Percentiles rank a stretch among this genome's conserved stretches.
Conservation (phyloP, 2,888 invertebrate species). For the Stenolophus ochropezus region DNA sequence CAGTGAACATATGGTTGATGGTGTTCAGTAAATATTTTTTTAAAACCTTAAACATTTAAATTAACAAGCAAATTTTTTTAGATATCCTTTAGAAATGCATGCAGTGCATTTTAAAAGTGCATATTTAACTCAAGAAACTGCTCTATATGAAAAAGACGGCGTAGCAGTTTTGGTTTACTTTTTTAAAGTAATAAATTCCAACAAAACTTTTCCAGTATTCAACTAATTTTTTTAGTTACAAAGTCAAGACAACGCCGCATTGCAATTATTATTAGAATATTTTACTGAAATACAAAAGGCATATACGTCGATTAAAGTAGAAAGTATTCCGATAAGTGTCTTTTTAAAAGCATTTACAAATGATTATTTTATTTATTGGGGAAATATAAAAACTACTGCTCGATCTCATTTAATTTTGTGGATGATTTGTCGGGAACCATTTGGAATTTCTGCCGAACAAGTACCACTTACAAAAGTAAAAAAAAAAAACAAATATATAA, state of each 20-base stretch:
- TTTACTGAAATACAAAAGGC: slow-evolving; percentile 75
- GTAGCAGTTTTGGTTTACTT: slow-evolving; percentile 78
- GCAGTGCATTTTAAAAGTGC: slow-evolving; percentile 77
- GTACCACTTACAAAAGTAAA: too few species aligned
- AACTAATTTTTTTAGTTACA: slow-evolving; percentile 71
- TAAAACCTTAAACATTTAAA: background rate
- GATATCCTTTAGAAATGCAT: slow-evolving; percentile 80
- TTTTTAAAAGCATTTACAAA: slow-evolving; percentile 76
- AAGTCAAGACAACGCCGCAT: slow-evolving; percentile 72
- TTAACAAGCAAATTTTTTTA: slow-evolving; percentile 59
- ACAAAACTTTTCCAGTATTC: slow-evolving; percentile 8
- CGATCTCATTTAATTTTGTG: slow-evolving; percentile 76
- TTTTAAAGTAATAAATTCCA: slow-evolving; percentile 69
- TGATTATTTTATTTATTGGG: slow-evolving; percentile 82
- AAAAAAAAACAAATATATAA: background rate
- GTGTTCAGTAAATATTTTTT: slow-evolving; percentile 67
- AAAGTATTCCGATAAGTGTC: slow-evolving; percentile 74
- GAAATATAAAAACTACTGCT: slow-evolving; percentile 73
- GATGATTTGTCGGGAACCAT: slow-evolving; percentile 77
- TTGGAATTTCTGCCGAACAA: slow-evolving; percentile 78
- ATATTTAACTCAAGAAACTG: slow-evolving; percentile 78
- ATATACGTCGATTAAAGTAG: slow-evolving; percentile 74
- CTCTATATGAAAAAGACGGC: slow-evolving; percentile 76
- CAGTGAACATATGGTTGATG: slow-evolving; percentile 80
- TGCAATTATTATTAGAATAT: slow-evolving; percentile 73